These are phyloP conservation scores for Sipha flava DNA, from an alignment of 1,140 invertebrate genomes.

Conservation along the genomic window DNA sequence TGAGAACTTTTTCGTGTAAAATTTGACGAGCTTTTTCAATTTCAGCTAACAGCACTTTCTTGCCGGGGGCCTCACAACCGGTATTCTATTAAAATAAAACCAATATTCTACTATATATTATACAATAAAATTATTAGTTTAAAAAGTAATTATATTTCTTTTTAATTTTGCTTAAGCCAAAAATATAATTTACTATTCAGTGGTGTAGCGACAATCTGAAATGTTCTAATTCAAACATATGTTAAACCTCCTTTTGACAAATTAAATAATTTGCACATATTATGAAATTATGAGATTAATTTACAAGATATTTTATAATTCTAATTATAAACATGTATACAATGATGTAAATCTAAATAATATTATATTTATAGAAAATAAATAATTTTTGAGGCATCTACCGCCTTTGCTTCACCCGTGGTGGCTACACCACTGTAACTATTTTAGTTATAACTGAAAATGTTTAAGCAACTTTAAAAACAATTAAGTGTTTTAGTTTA, in stretches of 20 bases:
- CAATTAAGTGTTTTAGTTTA: not conserved
- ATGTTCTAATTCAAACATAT: no score
- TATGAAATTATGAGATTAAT: no score
- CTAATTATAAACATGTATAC: no score
- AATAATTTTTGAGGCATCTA: no score
- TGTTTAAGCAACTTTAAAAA: not conserved
- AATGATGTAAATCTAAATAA: no score
- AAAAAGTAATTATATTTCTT: not conserved
- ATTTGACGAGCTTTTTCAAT: slow-evolving; percentile 25
- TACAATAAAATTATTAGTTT: not conserved
- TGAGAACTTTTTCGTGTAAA: slow-evolving; percentile 16
- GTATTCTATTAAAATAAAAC: slow-evolving; percentile 20
- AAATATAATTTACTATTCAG: not conserved
- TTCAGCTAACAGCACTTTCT: slow-evolving; percentile 18
- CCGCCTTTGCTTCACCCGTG: no score
- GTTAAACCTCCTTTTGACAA: no score
- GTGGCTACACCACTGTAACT: no score
- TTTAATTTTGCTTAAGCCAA: not conserved
- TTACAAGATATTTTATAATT: no score
- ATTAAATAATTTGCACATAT: no score
- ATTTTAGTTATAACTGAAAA: not conserved
- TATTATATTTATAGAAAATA: no score
- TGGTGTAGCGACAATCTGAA: no score
- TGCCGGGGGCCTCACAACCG: not conserved
- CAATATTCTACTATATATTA: slow-evolving; percentile 8